Base-by-base conservation (phyloP, 2,113 vertebrate genomes). In the Clupea harengus region DNA sequence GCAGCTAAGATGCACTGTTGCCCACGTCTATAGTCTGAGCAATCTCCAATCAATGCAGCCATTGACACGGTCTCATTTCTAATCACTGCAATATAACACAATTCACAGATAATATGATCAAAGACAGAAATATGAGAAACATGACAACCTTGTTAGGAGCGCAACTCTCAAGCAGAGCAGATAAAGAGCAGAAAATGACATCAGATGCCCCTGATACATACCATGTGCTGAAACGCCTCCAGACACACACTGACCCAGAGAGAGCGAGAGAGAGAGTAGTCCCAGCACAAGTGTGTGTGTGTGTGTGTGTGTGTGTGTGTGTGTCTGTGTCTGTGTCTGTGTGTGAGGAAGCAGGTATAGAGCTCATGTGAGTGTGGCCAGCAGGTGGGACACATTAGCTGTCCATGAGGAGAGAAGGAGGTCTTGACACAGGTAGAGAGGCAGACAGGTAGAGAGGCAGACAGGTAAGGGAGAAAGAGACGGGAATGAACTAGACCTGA, bases 401-500 rank as follows among this genome's bases (percentile, higher is more conserved):
- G 54, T 20, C 54, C 22, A 20, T 60, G 54, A 22, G 18, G 54
- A 20, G 54, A 60, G 54, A 20, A 60, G 54, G 54, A 22, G 54
- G n/a, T 39, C 39, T 39, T 39, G 39, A 39, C 39, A 39, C 39
- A 39, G 39, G 39, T 39, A 39, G 10, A 52, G 2, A 15, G 39
- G 39, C 39, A 39, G n/a, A 67, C 18, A 82, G 83, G 8, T 81
- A 84, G 72, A 84, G 82, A 87, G 39, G 39, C 39, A 39, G 39
- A 39, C 39, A 39, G 39, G 39, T 39, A 39, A 11, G 0, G 47
- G 13, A 83, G 81, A 87, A 92, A 85, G 91, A 92, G 60, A 91
- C 86, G 87, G 91, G 82, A 88, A 92, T 92, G 88, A 92, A 0
- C 64, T 0, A 86, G 92, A 94, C 88, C 86, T 91, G 93, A 94